These are phyloP conservation scores for Sphenodon punctatus DNA, from an alignment of 2,797 vertebrate species.

Conservation along the genomic window DNA sequence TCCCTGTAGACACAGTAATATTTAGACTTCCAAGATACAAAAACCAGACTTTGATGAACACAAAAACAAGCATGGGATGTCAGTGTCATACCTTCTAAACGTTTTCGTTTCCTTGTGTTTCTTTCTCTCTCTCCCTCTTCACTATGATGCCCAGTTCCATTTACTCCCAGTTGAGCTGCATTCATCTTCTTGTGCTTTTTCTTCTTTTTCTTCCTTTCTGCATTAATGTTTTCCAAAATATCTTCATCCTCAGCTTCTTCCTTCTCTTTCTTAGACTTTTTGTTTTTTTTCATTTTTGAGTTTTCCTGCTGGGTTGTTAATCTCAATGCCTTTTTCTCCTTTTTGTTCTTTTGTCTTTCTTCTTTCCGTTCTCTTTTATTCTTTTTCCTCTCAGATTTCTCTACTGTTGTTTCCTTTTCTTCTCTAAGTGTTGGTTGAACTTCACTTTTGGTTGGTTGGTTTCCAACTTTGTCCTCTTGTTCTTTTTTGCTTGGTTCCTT, in stretches of 20 bases:
- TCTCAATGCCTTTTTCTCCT: conserved; percentile 79
- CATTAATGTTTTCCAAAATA: neutral
- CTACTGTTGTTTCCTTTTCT: conserved; percentile 13
- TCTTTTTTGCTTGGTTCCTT: conserved; percentile 55
- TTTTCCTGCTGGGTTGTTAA: conserved; percentile 55
- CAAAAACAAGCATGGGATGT: fast-evolving
- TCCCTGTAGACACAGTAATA: no score
- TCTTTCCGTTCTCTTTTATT: conserved; percentile 79
- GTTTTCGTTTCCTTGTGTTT: conserved; percentile 55
- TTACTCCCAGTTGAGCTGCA: neutral
- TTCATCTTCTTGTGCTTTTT: conserved; percentile 49
- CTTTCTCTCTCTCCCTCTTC: neutral
- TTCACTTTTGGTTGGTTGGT: neutral
- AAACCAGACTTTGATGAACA: neutral
- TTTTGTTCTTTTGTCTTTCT: conserved; percentile 81
- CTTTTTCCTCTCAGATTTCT: conserved; percentile 73
- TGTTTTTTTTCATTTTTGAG: conserved; percentile 54
- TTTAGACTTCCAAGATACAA: neutral
- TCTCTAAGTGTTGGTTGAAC: neutral
- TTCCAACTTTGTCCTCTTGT: neutral
- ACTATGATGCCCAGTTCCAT: neutral
- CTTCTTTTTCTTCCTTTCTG: conserved; percentile 46
- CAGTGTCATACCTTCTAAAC: conserved; percentile 56
- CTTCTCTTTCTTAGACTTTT: conserved; percentile 58
- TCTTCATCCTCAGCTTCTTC: conserved; percentile 52